phyloP scores from a whole-genome alignment of 2,113 vertebrate species.

The Phrynocephalus versicolor region DNA sequence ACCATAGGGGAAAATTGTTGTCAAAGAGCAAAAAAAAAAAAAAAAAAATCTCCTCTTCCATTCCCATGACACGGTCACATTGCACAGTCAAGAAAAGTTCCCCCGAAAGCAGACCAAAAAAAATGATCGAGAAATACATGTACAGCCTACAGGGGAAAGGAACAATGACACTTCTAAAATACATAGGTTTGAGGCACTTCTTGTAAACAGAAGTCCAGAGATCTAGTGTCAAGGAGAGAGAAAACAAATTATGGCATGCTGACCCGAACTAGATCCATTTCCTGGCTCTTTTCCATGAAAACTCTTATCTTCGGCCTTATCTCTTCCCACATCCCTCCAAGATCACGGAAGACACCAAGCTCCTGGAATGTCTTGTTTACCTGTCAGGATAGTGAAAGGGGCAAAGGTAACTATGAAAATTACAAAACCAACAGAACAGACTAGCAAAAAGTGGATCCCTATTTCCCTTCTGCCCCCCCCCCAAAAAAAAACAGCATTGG shows the following conservation, averaged over 20 bases:
- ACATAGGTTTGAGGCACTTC: constrained; percentile 35
- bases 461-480: background rate
- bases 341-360: constrained; percentile 88
- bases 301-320: constrained; percentile 89
- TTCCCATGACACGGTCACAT: background rate
- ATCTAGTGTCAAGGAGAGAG: background rate
- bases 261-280: constrained; percentile 92
- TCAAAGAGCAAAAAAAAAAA: background rate
- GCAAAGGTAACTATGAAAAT: constrained; percentile 39
- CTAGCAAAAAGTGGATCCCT: background rate
- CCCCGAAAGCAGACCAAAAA: background rate
- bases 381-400: constrained; percentile 67
- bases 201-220: background rate
- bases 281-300: constrained; percentile 91
- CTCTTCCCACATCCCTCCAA: constrained; percentile 95
- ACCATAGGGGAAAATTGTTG: constrained; percentile 1
- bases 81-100: background rate
- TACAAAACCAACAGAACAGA: background rate
- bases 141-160: background rate
- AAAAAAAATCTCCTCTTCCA: background rate
- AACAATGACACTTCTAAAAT: constrained; percentile 2
- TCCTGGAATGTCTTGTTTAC: constrained; percentile 98
- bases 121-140: background rate
- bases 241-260: constrained; percentile 41
- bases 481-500: background rate